Evolutionary conservation across 2,888 invertebrate species (phyloP).

Genomic region (Formica aserva): DNA sequence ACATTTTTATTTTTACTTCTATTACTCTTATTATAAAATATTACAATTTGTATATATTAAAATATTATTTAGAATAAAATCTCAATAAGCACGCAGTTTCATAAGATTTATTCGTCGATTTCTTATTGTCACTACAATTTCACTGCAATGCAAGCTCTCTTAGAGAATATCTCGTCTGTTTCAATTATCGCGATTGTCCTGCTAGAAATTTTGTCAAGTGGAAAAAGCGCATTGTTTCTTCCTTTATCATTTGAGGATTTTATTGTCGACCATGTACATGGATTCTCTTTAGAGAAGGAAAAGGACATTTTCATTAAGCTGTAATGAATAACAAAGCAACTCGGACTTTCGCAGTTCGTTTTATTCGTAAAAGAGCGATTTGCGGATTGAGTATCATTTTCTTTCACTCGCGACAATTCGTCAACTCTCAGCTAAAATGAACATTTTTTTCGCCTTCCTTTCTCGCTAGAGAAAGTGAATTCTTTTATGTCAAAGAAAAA

Average conservation of each 20-base stretch:
- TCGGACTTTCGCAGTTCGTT: neutral
- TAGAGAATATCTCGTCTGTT: neutral
- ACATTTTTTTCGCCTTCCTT: neutral
- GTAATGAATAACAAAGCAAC: conserved; percentile 21
- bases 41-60: neutral
- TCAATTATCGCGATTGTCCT: conserved; percentile 15
- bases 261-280: conserved; percentile 1
- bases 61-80: neutral
- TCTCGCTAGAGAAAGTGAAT: neutral
- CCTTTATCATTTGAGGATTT: conserved; percentile 5
- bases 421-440: conserved; percentile 15
- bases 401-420: neutral
- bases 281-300: neutral
- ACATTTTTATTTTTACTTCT: neutral
- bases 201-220: neutral
- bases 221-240: neutral
- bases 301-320: conserved; percentile 24
- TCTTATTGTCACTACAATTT: neutral
- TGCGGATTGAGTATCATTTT: conserved; percentile 16
- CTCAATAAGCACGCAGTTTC: neutral
- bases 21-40: neutral
- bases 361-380: neutral
- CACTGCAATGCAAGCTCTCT: conserved; percentile 14
- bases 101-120: neutral
- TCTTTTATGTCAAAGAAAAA: conserved; percentile 11